Evolutionary conservation across 2,113 vertebrate genomes (phyloP).

Genomic region (Dermatemys mawii): DNA sequence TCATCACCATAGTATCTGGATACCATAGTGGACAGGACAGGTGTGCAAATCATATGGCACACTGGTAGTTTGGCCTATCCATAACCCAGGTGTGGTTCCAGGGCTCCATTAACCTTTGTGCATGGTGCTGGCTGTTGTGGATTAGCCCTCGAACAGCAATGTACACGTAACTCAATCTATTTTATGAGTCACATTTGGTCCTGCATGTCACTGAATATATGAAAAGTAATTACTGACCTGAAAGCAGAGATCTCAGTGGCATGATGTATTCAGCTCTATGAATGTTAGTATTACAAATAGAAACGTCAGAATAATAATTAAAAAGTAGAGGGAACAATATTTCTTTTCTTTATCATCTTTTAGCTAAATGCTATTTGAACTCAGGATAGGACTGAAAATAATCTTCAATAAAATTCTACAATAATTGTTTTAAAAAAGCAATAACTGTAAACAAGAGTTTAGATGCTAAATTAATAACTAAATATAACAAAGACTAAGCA

Average conservation of each 20-base stretch:
- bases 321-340: not conserved
- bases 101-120: not conserved
- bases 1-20: not conserved
- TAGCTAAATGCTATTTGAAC: not conserved
- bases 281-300: not conserved
- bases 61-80: not conserved
- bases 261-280: not conserved
- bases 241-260: not conserved
- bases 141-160: not conserved
- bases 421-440: not conserved
- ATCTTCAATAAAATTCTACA: not conserved
- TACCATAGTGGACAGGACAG: not conserved
- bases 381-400: constrained; percentile 3
- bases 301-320: not conserved
- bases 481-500: not conserved
- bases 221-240: not conserved
- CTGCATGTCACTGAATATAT: not conserved
- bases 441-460: not conserved
- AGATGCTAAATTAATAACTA: constrained; percentile 2
- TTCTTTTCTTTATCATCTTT: not conserved
- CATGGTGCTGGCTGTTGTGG: accelerated
- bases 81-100: not conserved
- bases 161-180: not conserved
- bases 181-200: not conserved
- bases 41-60: not conserved